Percentiles rank a stretch among this genome's conserved stretches.
These are phyloP conservation scores for Orientallactaga sibirica DNA, from an alignment of 2,797 vertebrate genomes.

Conservation along the genomic window DNA sequence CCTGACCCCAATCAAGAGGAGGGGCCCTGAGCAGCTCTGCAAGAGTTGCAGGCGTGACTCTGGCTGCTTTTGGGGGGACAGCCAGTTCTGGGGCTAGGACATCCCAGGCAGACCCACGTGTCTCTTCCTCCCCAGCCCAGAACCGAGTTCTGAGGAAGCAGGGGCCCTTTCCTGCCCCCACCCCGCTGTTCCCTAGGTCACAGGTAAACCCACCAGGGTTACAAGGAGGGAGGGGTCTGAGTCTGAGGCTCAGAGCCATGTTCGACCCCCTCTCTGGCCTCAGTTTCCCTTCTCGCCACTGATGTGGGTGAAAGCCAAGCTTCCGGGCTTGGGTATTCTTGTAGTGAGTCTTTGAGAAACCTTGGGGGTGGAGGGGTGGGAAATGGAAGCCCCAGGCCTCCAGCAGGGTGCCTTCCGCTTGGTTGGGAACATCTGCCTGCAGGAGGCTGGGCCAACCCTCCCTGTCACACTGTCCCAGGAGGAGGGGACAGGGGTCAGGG, in stretches of 20 bases:
- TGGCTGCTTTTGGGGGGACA: neutral
- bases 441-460: conserved; percentile 22
- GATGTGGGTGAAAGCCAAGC: neutral
- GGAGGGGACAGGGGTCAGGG: neutral
- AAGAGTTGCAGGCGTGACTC: conserved; percentile 33
- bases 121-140: conserved; percentile 33
- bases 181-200: neutral
- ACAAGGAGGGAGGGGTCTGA: neutral
- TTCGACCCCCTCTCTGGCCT: neutral
- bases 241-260: neutral
- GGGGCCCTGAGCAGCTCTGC: neutral
- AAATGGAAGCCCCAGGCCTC: neutral
- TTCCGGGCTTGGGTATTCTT: conserved; percentile 19
- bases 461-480: neutral
- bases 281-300: conserved; percentile 39
- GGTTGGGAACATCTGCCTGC: neutral
- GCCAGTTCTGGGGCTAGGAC: neutral
- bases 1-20: neutral
- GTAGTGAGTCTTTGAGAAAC: conserved; percentile 29
- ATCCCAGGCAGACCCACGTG: conserved; percentile 45
- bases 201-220: conserved; percentile 53
- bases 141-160: neutral
- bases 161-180: neutral
- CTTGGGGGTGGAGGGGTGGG: conserved; percentile 15
- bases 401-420: conserved; percentile 71